Conservation (phyloP, 2,797 vertebrate genomes). For the Ctenopoma kingsleyae region DNA sequence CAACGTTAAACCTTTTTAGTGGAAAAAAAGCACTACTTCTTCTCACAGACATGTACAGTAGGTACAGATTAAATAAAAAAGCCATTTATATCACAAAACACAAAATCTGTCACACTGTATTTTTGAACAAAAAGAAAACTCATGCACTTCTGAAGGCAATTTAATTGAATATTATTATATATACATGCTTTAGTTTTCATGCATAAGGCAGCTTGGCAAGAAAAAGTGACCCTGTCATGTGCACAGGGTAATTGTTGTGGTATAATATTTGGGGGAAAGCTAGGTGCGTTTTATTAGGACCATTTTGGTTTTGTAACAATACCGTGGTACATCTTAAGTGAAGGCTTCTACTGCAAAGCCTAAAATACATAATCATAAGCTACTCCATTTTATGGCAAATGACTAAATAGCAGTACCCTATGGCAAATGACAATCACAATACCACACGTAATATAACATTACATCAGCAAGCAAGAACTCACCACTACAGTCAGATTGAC, state of each 20-base stretch:
- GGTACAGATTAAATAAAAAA: conserved; percentile 83
- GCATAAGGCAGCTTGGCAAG: conserved; percentile 4
- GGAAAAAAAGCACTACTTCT: conserved; percentile 80
- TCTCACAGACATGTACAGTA: conserved; percentile 55
- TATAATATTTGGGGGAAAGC: conserved; percentile 1
- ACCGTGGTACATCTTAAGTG: background rate
- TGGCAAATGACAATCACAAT: background rate
- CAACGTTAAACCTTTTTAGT: conserved; percentile 83
- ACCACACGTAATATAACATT: conserved; percentile 37
- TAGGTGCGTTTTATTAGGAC: background rate
- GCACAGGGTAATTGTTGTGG: background rate
- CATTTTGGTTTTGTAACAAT: too few species aligned
- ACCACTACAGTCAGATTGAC: conserved; percentile 21
- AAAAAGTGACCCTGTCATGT: background rate
- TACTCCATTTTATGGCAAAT: background rate
- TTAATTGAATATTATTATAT: too few species aligned
- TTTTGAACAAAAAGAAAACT: conserved; percentile 1
- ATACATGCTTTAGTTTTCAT: conserved; percentile 9
- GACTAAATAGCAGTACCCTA: conserved; percentile 6
- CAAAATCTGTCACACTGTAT: conserved; percentile 38
- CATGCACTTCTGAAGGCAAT: conserved; percentile 12
- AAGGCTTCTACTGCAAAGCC: background rate
- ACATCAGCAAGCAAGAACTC: conserved; percentile 31
- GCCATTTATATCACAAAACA: conserved; percentile 71
- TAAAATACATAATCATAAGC: conserved; percentile 17